These are phyloP conservation scores for Hybognathus amarus DNA, from an alignment of 2,797 vertebrate species.

Conservation along the genomic window DNA sequence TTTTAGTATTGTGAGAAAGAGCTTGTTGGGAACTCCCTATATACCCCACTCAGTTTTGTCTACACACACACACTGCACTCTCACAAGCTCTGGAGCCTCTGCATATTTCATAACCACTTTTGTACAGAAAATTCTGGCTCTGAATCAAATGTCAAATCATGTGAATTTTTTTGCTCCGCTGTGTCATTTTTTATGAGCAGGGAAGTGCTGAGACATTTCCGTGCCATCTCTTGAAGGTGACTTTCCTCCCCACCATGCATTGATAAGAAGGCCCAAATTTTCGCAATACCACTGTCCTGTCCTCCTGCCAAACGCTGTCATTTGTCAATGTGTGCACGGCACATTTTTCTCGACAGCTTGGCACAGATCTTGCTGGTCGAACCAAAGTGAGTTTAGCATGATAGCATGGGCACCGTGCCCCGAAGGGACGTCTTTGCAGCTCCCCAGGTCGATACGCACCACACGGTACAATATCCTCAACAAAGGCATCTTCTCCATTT, in stretches of 20 bases:
- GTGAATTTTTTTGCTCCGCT: constrained; percentile 62
- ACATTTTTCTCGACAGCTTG: constrained; percentile 56
- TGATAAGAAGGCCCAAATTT: constrained; percentile 53
- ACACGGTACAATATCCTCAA: not conserved
- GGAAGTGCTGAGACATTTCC: constrained; percentile 68
- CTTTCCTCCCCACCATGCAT: constrained; percentile 63
- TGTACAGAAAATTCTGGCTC: constrained; percentile 67
- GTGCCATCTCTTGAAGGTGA: constrained; percentile 73
- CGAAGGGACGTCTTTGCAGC: constrained; percentile 2
- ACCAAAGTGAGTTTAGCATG: constrained; percentile 46
- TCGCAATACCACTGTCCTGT: constrained; percentile 14
- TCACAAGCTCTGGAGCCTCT: constrained; percentile 68
- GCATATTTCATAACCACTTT: constrained; percentile 81
- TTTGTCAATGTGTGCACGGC: constrained; percentile 55
- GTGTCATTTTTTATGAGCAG: constrained; percentile 78
- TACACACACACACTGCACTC: constrained; percentile 61
- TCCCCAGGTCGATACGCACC: not conserved
- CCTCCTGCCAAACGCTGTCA: constrained; percentile 52
- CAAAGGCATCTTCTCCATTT: constrained; percentile 26
- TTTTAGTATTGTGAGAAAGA: constrained; percentile 20
- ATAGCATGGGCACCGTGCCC: constrained; percentile 7
- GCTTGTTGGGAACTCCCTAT: constrained; percentile 16
- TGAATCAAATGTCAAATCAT: constrained; percentile 63
- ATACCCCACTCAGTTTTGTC: constrained; percentile 26
- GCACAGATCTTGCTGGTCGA: constrained; percentile 34